phyloP scores from a whole-genome alignment of 2,888 invertebrate genomes.

The Melinaea menophilus region DNA sequence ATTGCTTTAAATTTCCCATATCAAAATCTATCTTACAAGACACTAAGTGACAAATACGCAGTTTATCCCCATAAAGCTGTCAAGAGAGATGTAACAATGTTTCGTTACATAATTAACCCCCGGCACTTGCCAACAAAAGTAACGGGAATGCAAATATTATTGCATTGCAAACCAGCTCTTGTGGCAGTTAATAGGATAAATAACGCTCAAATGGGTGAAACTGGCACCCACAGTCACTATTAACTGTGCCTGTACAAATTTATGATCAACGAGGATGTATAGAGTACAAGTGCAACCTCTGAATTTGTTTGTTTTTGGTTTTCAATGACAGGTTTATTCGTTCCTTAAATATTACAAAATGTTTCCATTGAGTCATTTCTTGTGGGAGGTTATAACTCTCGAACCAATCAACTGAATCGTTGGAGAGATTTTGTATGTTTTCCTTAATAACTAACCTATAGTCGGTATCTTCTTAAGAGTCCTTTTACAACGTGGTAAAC shows the following conservation, averaged over 20 bases:
- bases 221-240: conserved; percentile 30
- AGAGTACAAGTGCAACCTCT: conserved; percentile 6
- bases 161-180: conserved; percentile 43
- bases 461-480: no score
- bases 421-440: no score
- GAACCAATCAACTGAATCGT: no score
- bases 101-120: conserved; percentile 31
- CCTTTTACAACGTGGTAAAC: no score
- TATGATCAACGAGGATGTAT: conserved; percentile 14
- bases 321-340: background rate
- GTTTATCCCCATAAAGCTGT: conserved; percentile 25
- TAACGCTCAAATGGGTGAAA: conserved; percentile 36
- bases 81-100: conserved; percentile 23
- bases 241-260: conserved; percentile 21
- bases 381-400: no score
- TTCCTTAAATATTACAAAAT: no score
- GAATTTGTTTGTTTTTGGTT: conserved; percentile 1
- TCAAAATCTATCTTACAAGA: background rate
- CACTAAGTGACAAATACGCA: conserved; percentile 6
- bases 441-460: no score
- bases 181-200: conserved; percentile 48
- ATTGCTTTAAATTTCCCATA: background rate
- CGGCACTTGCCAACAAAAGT: conserved; percentile 31
- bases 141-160: conserved; percentile 60
- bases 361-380: no score